Evolutionary conservation across 2,113 vertebrate genomes (phyloP), one percentile per base, ranked within the genome.

Genomic region (Pyxicephalus adspersus): DNA sequence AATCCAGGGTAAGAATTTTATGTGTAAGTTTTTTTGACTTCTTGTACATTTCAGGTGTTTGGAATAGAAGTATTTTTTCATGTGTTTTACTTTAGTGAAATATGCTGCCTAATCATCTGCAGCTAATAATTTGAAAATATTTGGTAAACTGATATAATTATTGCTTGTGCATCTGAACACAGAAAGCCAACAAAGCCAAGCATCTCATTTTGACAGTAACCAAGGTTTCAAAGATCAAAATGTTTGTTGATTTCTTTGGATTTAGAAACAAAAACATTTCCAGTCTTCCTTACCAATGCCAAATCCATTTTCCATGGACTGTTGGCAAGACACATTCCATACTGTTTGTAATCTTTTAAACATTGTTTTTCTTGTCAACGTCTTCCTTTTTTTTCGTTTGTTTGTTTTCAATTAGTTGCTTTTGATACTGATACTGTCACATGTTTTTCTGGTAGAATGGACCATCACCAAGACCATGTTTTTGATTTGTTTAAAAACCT

Each of bases 151-250:
- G 38, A 45, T 61, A 22, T 25, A 25, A 22, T 61, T 61, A 23
- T 25, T 61, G 58, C 58, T 61, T 25, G 11, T 25, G 58, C 22
- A 26, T 45, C 38, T 45, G 38, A 45, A 45, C 6, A 9, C 38
- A 45, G 38, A 45, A 45, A 1, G 8, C 38, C 9, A 45, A 45
- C 20, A 16, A n/a, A 29, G 17, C 52, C 45, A 38, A 8, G 31
- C 45, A 22, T 63, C 45, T 45, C 29, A 6, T 76, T 63, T 76
- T 61, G 31, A 61, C 73, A 61, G n/a, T 45, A 60, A 60, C 29
- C 58, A 63, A 63, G 29, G 57, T 76, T 76, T 63, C 34, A 61
- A 63, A 61, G 54, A 76, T 61, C n/a, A 76, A 63, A 63, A 76
- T 26, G 34, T 76, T 61, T 38, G 20, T 31, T 18, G 64, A 22